A percentile compares a stretch with the other conserved stretches of the same genome.
Conservation (phyloP, 2,797 vertebrate genomes). For the Cephalopachus bancanus region DNA sequence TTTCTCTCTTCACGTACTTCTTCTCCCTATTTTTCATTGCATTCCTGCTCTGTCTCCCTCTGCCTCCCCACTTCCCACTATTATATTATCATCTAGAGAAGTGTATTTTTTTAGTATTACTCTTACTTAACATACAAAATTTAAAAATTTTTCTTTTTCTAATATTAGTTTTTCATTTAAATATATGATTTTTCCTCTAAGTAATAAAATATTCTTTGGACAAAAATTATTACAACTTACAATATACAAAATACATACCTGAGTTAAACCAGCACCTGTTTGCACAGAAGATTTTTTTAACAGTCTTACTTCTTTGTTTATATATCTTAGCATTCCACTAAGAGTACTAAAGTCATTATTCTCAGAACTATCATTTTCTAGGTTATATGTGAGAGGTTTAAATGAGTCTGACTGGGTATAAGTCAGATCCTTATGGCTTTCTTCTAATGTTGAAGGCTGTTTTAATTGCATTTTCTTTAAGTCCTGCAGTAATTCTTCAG, state of each 20-base stretch:
- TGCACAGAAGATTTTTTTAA: slow-evolving; percentile 80
- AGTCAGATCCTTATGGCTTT: slow-evolving; percentile 77
- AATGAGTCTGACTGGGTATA: slow-evolving; percentile 87
- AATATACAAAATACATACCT: slow-evolving; percentile 82
- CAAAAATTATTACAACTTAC: slow-evolving; percentile 52
- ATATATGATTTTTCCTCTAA: slow-evolving; percentile 49
- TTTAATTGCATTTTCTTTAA: slow-evolving; percentile 83
- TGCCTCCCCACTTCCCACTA: not conserved
- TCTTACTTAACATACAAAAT: not conserved
- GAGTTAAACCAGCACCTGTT: slow-evolving; percentile 76
- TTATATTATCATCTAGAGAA: not conserved
- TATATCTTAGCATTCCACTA: slow-evolving; percentile 88
- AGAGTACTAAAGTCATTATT: slow-evolving; percentile 86
- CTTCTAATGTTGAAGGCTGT: slow-evolving; percentile 81
- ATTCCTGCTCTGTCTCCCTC: not conserved
- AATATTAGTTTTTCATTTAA: slow-evolving; percentile 45
- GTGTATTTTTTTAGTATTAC: slow-evolving; percentile 3
- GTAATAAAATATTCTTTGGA: slow-evolving; percentile 52
- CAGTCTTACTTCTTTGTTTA: slow-evolving; percentile 87
- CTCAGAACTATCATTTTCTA: slow-evolving; percentile 85
- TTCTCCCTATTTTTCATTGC: not conserved
- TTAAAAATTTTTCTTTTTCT: not conserved
- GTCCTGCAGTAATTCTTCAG: slow-evolving; percentile 87
- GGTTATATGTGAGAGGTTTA: slow-evolving; percentile 91
- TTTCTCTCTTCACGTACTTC: not conserved